A percentile compares a stretch with the other conserved stretches of the same genome.
Evolutionary conservation across 2,888 invertebrate genomes (phyloP).

Genomic region (Euzetes globulus): DNA sequence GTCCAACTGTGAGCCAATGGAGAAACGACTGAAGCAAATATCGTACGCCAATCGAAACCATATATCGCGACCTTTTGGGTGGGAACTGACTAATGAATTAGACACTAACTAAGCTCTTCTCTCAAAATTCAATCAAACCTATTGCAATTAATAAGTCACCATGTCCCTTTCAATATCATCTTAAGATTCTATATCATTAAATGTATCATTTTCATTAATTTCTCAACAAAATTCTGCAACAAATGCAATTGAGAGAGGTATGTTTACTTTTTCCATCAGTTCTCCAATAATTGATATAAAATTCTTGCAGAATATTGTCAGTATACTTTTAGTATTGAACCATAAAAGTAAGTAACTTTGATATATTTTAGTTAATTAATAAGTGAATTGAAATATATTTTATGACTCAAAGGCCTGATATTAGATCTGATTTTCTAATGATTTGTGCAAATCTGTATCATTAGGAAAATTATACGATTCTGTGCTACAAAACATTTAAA

Average conservation of each 20-base stretch:
- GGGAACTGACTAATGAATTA: conserved; percentile 22
- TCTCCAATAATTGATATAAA: too few species aligned
- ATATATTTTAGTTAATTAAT: background rate
- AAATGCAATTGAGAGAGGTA: too few species aligned
- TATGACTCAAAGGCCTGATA: background rate
- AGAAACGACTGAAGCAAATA: conserved; percentile 12
- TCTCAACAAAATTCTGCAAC: background rate
- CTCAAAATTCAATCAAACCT: background rate
- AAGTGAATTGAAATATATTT: background rate
- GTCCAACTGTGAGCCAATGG: conserved; percentile 13
- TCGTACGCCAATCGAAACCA: conserved; percentile 7
- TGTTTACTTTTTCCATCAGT: too few species aligned
- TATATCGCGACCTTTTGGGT: conserved; percentile 24
- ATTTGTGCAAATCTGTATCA: background rate
- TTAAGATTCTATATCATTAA: background rate
- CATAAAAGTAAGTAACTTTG: background rate
- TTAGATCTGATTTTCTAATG: background rate
- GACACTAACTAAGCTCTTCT: background rate
- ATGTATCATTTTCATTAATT: background rate
- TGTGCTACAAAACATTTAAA: background rate
- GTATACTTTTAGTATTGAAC: too few species aligned
- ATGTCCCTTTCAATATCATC: background rate
- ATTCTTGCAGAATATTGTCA: too few species aligned
- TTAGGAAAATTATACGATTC: conserved; percentile 8
- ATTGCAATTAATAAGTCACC: background rate